Evolutionary conservation across 2,888 invertebrate genomes (phyloP), one percentile per base, ranked within the genome.

Genomic region (Gandaritis pyraliata): DNA sequence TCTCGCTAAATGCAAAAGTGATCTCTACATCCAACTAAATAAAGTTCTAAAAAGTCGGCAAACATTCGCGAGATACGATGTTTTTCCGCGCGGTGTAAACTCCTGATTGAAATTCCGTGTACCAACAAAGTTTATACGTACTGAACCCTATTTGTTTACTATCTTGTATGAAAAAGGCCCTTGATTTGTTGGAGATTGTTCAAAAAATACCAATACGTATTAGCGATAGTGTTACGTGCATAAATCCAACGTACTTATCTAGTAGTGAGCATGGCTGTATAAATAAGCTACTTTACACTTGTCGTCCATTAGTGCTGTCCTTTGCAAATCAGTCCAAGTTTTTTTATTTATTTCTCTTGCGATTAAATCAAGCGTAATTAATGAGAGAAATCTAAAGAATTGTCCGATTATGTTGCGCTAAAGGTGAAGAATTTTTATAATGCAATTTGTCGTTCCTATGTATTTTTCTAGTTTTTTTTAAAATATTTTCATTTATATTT

Each of bases 81-180:
- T 16, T 61, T 59, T 63, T 47, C 16, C 49, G 52, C 43, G 30
- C 7, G 15, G 15, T 29, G 16, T 18, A 52, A 65, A 47, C 72
- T 77, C 77, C 86, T 91, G 91, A 92, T 92, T 92, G 91, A 92
- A 90, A 91, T 91, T 92, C 91, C 90, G 78, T 92, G 91, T 90
- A 86, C 84, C 82, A 83, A 84, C 88, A 86, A 84, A 88, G 87
- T 89, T 84, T 85, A 86, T 83, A 80, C 58, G 78, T 77, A 82
- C 78, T 81, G 80, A 81, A 79, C 84, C 82, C 83, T 86, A 87
- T 87, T 86, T 85, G 85, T 81, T 82, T 86, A 85, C 84, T 84
- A 84, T 86, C 82, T 84, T 82, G 82, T 80, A 81, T 79, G 83
- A 80, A 85, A 82, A 84, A 82, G 72, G 67, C 65, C 73, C 56